Base-by-base conservation (phyloP, 2,888 invertebrate species). In the Eristalinus sepulchralis region DNA sequence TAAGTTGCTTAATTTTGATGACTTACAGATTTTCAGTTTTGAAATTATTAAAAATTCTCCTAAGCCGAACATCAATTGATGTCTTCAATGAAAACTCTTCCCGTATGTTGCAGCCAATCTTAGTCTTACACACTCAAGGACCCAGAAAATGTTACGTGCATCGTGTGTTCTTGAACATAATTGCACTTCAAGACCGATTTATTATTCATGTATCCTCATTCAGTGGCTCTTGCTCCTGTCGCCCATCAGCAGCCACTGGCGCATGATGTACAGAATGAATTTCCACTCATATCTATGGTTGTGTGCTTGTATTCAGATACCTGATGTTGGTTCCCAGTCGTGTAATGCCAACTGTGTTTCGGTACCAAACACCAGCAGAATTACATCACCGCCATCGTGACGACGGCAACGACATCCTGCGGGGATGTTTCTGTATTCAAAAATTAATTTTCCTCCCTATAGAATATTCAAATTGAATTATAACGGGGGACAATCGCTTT, bases 381-480 rank as follows among this genome's bases (percentile, higher is more conserved):
- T 33, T 47, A 47, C 47, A 47, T 17, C 17, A 8, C 6, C 47
- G n/a, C 47, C 47, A 71, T 31, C 60, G n/a, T 33, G 47, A 66
- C 27, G 47, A 31, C 60, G n/a, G 59, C n/a, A 31, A 20, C 34
- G 66, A 71, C 71, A 77, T 71, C 71, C 66, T 72, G 72, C 33
- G 27, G 73, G 34, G 34, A 64, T 81, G 64, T 55, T 79, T 83
- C 39, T 22, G 55, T 83, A 79, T 79, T 83, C 83, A 83, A 75
- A 83, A 83, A 79, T 83, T 83, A 83, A 83, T 83, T 79, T 79
- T n/a, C 60, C 60, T 22, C 36, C 64, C 73, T 79, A 75, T 70
- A 55, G 75, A 83, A 79, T 83, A 83, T 83, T 83, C 64, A 79
- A 79, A 75, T 83, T 70, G 64, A 83, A 83, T 83, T 83, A 73